These are phyloP conservation scores for Steinernema hermaphroditum DNA, from an alignment of 2,888 invertebrate species.

Conservation along the genomic window DNA sequence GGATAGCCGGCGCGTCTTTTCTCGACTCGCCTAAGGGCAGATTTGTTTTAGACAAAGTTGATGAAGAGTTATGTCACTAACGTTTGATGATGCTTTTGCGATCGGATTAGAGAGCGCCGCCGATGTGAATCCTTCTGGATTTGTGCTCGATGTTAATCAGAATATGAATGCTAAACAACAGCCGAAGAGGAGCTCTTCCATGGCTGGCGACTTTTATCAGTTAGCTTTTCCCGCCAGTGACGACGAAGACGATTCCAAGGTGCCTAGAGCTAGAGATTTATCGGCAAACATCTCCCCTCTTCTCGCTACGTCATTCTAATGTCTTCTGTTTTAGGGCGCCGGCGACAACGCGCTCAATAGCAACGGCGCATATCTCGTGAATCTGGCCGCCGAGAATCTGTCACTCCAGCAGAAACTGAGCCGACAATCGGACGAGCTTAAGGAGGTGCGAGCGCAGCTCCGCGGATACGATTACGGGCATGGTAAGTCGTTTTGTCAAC, in stretches of 20 bases:
- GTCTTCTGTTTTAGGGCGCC: background rate
- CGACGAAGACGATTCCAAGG: background rate
- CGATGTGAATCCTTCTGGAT: slow-evolving; percentile 15
- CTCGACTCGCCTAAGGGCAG: background rate
- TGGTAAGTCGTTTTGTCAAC: slow-evolving; percentile 39
- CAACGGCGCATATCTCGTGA: slow-evolving; percentile 29
- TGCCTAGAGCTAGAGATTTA: background rate
- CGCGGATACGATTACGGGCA: slow-evolving; percentile 53
- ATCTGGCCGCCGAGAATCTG: slow-evolving; percentile 53
- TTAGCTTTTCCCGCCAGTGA: slow-evolving; percentile 36
- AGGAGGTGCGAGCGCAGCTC: slow-evolving; percentile 55
- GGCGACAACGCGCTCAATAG: background rate
- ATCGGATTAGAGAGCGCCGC: background rate
- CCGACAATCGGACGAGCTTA: slow-evolving; percentile 56
- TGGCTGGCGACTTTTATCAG: slow-evolving; percentile 40
- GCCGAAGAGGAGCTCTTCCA: background rate
- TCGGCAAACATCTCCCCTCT: no score
- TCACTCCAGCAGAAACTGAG: slow-evolving; percentile 56
- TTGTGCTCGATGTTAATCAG: slow-evolving; percentile 14
- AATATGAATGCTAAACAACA: slow-evolving; percentile 15
- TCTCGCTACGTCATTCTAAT: no score
- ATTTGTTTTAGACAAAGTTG: slow-evolving; percentile 6
- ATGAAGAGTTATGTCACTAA: slow-evolving; percentile 3
- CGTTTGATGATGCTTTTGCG: slow-evolving; percentile 5
- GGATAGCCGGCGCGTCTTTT: background rate